These are phyloP conservation scores for Prochilodus magdalenae DNA, from an alignment of 2,113 vertebrate species.

Conservation along the genomic window DNA sequence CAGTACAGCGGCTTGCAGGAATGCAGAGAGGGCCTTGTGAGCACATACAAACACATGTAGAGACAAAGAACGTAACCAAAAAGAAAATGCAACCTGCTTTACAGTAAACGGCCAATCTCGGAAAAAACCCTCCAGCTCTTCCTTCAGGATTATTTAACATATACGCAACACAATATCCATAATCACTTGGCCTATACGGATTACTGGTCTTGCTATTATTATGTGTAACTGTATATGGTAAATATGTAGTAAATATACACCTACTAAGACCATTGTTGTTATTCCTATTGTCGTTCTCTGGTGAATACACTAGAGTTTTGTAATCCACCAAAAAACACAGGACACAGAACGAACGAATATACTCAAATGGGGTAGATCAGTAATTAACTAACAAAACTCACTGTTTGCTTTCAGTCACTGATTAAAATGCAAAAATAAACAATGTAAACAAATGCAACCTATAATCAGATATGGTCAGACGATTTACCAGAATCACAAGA, in stretches of 20 bases:
- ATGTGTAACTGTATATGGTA: too few species aligned
- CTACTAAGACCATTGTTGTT: not conserved
- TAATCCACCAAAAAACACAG: not conserved
- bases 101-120: conserved; percentile 28
- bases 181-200: not conserved
- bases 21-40: conserved; percentile 61
- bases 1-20: conserved; percentile 59
- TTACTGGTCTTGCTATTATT: not conserved
- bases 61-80: conserved; percentile 40
- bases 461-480: not conserved
- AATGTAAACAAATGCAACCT: not conserved
- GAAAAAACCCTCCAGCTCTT: conserved; percentile 21
- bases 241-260: not conserved
- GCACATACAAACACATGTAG: conserved; percentile 53
- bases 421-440: not conserved
- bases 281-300: not conserved
- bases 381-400: not conserved
- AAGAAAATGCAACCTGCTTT: conserved; percentile 36
- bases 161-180: not conserved
- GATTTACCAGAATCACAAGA: not conserved
- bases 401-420: not conserved
- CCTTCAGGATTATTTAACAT: not conserved
- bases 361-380: not conserved
- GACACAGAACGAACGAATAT: not conserved
- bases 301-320: not conserved